Conservation (phyloP, 2,113 vertebrate species). For the Origma solitaria region DNA sequence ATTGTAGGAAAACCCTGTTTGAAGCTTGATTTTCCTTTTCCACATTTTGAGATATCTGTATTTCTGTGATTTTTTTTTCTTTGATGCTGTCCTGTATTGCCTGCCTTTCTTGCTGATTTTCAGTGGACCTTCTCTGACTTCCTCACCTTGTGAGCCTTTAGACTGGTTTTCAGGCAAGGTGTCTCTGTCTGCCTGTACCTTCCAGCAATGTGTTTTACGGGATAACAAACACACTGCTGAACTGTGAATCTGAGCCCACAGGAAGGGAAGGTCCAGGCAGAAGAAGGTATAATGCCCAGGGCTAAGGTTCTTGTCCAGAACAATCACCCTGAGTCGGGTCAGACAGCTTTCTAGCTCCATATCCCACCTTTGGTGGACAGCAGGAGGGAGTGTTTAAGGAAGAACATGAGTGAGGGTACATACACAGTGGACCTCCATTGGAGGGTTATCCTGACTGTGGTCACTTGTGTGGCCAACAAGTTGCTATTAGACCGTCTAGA, state of each 20-base stretch:
- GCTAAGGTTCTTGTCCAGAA: not conserved
- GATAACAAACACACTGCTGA: not conserved
- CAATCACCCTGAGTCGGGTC: not conserved
- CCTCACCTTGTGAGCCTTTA: not conserved
- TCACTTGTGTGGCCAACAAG: not conserved
- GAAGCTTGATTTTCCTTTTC: not conserved
- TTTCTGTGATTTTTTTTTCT: not conserved
- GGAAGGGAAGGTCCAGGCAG: not conserved
- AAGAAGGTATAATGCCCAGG: not conserved
- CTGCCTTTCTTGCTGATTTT: not conserved
- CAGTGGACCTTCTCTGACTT: not conserved
- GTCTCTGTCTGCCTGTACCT: not conserved
- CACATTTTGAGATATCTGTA: not conserved
- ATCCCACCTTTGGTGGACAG: not conserved
- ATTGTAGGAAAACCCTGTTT: not conserved
- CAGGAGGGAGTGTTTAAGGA: not conserved
- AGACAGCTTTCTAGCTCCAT: not conserved
- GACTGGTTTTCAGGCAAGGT: not conserved
- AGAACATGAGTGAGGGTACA: accelerated
- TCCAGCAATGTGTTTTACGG: not conserved
- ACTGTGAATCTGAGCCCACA: not conserved
- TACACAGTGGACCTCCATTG: not conserved
- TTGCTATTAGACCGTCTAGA: not conserved
- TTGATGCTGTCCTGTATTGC: not conserved
- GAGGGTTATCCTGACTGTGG: not conserved